Conservation (phyloP, 2,797 vertebrate species). For the Pantherophis alleghaniensis region DNA sequence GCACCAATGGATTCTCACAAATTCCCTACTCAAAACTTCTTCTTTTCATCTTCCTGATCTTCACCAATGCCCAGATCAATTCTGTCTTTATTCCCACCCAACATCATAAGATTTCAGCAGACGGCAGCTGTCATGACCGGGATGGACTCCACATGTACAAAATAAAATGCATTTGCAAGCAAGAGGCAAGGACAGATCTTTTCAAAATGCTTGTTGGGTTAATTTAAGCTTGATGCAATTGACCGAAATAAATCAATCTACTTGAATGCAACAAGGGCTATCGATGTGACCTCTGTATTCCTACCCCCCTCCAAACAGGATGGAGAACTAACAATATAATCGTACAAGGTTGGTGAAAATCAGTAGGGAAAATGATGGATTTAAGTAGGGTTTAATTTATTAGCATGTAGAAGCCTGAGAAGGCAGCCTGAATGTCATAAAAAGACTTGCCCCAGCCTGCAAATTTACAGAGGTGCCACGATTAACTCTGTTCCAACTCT, state of each 20-base stretch:
- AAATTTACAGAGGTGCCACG: background rate
- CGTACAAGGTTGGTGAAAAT: background rate
- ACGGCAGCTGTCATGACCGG: background rate
- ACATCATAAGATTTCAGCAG: background rate
- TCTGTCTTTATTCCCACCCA: background rate
- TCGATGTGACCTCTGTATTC: background rate
- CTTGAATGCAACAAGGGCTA: background rate
- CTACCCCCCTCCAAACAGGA: background rate
- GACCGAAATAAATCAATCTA: background rate
- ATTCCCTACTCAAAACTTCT: background rate
- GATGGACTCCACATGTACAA: background rate
- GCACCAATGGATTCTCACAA: background rate
- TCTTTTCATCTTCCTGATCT: background rate
- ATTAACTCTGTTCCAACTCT: background rate
- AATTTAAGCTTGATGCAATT: background rate
- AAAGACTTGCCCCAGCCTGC: background rate
- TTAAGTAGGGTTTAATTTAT: conserved; percentile 3
- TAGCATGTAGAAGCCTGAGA: background rate
- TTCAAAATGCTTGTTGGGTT: background rate
- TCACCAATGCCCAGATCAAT: background rate
- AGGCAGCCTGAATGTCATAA: background rate
- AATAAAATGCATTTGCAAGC: background rate
- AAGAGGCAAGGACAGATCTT: background rate
- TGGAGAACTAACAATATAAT: background rate
- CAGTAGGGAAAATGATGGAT: background rate